Percentiles rank a stretch among this genome's conserved stretches.
Evolutionary conservation across 2,888 invertebrate species (phyloP).

Genomic region (Resseliella maxima): DNA sequence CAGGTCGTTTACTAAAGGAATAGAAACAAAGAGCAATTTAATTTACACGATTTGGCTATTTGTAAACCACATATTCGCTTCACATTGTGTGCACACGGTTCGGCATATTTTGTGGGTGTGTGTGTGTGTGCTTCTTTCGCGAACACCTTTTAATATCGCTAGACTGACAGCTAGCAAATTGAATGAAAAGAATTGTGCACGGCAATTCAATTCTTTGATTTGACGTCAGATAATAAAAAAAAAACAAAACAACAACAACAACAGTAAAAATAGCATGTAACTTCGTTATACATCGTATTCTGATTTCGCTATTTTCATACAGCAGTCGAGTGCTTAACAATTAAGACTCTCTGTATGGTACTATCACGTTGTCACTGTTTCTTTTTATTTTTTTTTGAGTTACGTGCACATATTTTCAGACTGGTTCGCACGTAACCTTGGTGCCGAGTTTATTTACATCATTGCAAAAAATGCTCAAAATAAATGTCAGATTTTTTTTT

Average conservation of each 20-base stretch:
- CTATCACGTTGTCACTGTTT: conserved; percentile 24
- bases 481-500: not conserved
- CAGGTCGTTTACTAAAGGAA: not conserved
- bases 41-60: conserved; percentile 31
- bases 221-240: conserved; percentile 10
- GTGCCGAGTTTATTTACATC: conserved; percentile 26
- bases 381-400: conserved; percentile 10
- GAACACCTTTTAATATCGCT: not conserved
- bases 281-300: not conserved
- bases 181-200: not conserved
- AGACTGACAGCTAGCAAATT: conserved; percentile 10
- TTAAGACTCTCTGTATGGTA: not conserved
- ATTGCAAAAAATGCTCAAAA: conserved; percentile 15
- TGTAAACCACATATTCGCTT: not conserved
- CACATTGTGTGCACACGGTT: not conserved
- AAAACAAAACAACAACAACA: not conserved
- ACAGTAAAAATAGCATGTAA: too few species aligned
- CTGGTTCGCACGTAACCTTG: conserved; percentile 20
- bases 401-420: conserved; percentile 41
- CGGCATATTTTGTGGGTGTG: not conserved
- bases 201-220: conserved; percentile 48
- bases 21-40: not conserved
- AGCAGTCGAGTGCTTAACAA: not conserved
- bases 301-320: not conserved
- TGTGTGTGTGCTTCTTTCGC: not conserved